These are phyloP conservation scores for Abrostola triplasia DNA, from an alignment of 2,888 invertebrate genomes.

Conservation along the genomic window DNA sequence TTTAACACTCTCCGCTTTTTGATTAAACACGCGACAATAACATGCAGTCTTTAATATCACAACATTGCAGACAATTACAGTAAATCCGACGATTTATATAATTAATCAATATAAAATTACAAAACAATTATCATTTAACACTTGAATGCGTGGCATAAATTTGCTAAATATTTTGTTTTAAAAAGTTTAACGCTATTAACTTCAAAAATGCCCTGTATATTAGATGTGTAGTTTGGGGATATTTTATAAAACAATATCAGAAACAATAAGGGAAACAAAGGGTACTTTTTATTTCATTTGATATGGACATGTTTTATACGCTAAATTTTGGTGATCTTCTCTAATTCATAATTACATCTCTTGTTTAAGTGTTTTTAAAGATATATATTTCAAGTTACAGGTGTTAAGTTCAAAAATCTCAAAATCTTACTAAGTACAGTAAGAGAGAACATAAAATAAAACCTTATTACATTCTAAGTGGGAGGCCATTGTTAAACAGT, in stretches of 20 bases:
- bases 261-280: neutral
- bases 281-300: conserved; percentile 7
- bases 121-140: conserved; percentile 47
- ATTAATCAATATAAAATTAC: conserved; percentile 47
- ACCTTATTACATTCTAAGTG: too few relatives aligned
- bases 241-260: neutral
- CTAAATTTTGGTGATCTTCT: too few relatives aligned
- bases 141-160: conserved; percentile 41
- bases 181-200: conserved; percentile 49
- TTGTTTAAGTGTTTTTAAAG: too few relatives aligned
- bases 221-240: conserved; percentile 31
- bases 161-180: conserved; percentile 30
- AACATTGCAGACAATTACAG: conserved; percentile 27
- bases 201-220: conserved; percentile 29
- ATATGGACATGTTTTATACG: neutral
- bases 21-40: conserved; percentile 13
- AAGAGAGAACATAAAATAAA: too few relatives aligned
- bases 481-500: too few relatives aligned
- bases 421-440: too few relatives aligned
- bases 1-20: conserved; percentile 10
- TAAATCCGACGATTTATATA: conserved; percentile 26
- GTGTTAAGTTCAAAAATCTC: too few relatives aligned
- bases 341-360: too few relatives aligned
- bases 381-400: too few relatives aligned
- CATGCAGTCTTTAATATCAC: conserved; percentile 18